phyloP scores from a whole-genome alignment of 2,888 invertebrate genomes.

The Tribolium freemani region DNA sequence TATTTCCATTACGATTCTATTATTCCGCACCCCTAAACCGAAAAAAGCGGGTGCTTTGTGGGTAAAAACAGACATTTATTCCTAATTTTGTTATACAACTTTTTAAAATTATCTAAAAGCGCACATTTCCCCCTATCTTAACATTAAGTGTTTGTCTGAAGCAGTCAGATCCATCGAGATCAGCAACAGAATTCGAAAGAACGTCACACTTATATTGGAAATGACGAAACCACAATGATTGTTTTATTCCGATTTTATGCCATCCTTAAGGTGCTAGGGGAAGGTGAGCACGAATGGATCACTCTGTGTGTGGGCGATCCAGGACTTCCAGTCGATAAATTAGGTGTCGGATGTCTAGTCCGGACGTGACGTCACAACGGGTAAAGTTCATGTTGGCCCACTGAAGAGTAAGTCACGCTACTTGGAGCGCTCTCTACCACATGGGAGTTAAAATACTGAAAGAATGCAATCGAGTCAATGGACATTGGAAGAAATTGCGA shows the following conservation, averaged over 20 bases:
- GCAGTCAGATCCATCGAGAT: constrained; percentile 30
- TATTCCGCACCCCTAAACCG: background rate
- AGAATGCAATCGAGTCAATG: constrained; percentile 37
- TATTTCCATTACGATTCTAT: background rate
- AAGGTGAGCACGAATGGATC: constrained; percentile 63
- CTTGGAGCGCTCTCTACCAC: constrained; percentile 65
- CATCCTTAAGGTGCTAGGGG: constrained; percentile 63
- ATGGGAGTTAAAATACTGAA: constrained; percentile 66
- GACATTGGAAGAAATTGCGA: background rate
- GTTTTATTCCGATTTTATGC: constrained; percentile 50
- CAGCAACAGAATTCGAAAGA: constrained; percentile 11
- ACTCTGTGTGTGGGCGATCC: constrained; percentile 60
- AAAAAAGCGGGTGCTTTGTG: background rate
- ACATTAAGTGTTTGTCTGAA: constrained; percentile 15
- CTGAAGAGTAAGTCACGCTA: constrained; percentile 73
- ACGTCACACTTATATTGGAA: constrained; percentile 7
- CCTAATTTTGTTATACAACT: constrained; percentile 6
- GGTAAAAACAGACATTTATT: constrained; percentile 4
- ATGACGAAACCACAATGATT: constrained; percentile 1
- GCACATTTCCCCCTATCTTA: constrained; percentile 43
- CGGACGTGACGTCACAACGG: constrained; percentile 77
- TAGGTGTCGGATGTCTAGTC: constrained; percentile 61
- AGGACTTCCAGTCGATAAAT: constrained; percentile 50
- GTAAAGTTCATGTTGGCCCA: constrained; percentile 77
- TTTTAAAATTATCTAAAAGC: constrained; percentile 41